Conservation (phyloP, 2,113 vertebrate species). For the Taxidea taxus region DNA sequence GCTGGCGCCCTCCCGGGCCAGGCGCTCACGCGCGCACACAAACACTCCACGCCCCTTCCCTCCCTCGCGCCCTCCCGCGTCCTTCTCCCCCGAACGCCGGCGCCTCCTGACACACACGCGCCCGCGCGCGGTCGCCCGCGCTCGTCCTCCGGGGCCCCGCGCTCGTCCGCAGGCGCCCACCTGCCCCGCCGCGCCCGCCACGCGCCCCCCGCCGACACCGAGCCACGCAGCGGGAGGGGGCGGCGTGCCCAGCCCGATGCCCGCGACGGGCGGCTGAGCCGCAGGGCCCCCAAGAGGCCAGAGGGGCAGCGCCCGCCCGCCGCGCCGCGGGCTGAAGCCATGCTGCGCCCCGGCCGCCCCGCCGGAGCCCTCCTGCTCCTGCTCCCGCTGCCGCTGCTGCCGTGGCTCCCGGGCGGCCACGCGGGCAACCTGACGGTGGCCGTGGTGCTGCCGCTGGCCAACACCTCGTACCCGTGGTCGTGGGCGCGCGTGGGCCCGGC, state of each 20-base stretch:
- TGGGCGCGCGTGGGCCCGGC: conserved; percentile 94
- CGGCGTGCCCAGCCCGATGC: conserved; percentile 24
- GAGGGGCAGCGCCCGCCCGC: conserved; percentile 12
- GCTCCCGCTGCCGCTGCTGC: neutral
- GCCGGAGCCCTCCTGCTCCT: neutral
- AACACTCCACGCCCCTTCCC: neutral
- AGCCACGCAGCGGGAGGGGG: neutral
- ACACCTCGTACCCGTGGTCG: conserved; percentile 94
- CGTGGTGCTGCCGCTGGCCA: conserved; percentile 89
- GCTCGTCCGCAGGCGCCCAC: neutral
- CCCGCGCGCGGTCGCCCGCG: neutral
- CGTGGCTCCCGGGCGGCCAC: conserved; percentile 40
- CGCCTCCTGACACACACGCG: neutral
- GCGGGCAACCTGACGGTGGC: conserved; percentile 86
- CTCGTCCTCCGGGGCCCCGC: too few relatives aligned
- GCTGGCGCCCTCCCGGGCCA: conserved; percentile 47
- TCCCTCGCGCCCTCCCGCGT: neutral
- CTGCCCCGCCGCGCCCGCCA: conserved; percentile 8
- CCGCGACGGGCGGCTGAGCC: conserved; percentile 25
- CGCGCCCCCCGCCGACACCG: neutral
- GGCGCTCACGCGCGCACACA: conserved; percentile 15
- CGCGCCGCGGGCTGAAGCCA: conserved; percentile 44
- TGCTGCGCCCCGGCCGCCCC: conserved; percentile 20
- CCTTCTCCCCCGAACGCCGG: neutral
- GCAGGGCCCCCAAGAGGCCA: neutral